Evolutionary conservation across 2,888 invertebrate genomes (phyloP), one percentile per base, ranked within the genome.

Genomic region (Camponotus fellah): DNA sequence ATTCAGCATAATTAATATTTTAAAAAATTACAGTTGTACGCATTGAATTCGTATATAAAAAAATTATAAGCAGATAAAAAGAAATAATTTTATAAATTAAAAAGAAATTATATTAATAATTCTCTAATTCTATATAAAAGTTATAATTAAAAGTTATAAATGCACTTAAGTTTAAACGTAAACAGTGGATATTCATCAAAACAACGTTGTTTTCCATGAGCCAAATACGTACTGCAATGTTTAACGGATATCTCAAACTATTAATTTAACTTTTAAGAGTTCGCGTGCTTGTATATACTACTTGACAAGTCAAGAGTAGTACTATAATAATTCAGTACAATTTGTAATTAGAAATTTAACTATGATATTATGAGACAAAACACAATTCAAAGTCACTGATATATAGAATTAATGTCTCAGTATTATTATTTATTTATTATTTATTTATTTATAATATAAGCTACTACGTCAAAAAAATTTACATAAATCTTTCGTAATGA

Each of bases 221-320:
- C 21, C 21, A 34, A 40, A 56, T 5, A 14, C 40, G 65, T 40
- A 6, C 37, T 53, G n/a, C 14, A 32, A 32, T n/a, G 40, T 10
- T 65, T 68, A 77, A 79, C 21, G n/a, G n/a, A 6, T 43, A 32
- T 66, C n/a, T 21, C 68, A 14, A 77, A 77, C 43, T 21, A 77
- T 69, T 79, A 79, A 58, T 79, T 68, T 46, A 43, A 76, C 65
- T 65, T 76, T 53, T 37, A 53, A 76, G 14, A 14, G 40, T 26
- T 72, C 21, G 5, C 14, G 10, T 62, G 34, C 34, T 21, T 0
- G 3, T 17, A 17, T 26, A 2, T 17, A 12, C 6, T 17, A 12
- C 3, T 17, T 26, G 10, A 37, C 34, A 65, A 37, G 10, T 37
- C 34, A 65, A 37, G 6, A 76, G 17, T 21, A 17, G 17, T 37